Base-by-base conservation (phyloP, 2,888 invertebrate genomes). In the Steinernema hermaphroditum region DNA sequence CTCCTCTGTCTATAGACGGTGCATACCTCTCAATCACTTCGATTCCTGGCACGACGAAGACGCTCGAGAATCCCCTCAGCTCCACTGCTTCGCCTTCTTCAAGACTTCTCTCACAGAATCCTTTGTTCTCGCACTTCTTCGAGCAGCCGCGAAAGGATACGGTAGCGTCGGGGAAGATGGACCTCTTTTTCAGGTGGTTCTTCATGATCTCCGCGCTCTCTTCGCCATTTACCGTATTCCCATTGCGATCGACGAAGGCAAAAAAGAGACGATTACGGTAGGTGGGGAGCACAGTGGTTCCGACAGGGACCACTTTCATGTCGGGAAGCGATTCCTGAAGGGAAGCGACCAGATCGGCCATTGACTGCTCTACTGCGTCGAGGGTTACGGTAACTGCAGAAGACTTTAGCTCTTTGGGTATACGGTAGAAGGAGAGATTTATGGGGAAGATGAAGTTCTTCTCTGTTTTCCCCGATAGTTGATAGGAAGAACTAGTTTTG, bases 181-280 rank as follows among this genome's bases (percentile, higher is more conserved):
- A 62, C 16, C 27, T 29, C 32, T 62, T 62, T 16, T 8, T 29
- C 1, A 62, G 32, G 34, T 62, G 62, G 62, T 62, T 62, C 29
- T 34, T 29, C 2, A 62, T 32, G 32, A 62, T 62, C 27, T 62
- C 62, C 16, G 19, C 62, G 62, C 62, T 62, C 27, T 62, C 62
- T 12, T 29, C 27, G 4, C 62, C 62, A n/a, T 27, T 29, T 16
- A 62, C 62, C 8, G 27, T 27, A 32, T 62, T 62, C 9, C 16
- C 62, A 34, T 62, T 62, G 32, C 62, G 29, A 19, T 62, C 62
- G 32, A 62, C 29, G 32, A 62, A 62, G 32, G 62, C 62, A 12
- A 62, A 4, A n/a, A 62, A 62, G 27, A 62, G 62, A 19, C 32
- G 34, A 32, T 62, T 62, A 62, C 62, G 62, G 62, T 62, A 32